Conservation (phyloP, 2,888 invertebrate genomes). For the Leptogaster cylindrica region DNA sequence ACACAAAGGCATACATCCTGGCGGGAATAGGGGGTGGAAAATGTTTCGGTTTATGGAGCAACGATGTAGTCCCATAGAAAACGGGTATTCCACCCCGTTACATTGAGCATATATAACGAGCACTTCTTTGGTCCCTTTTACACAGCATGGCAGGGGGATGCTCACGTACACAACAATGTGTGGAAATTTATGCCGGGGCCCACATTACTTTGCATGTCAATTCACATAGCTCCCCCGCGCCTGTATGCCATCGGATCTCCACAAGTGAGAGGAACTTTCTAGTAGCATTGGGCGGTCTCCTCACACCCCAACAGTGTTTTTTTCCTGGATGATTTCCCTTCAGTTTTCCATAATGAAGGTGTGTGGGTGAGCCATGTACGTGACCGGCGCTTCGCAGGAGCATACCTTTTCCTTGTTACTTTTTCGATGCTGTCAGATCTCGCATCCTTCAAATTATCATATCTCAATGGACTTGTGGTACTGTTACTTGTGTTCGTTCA, state of each 20-base stretch:
- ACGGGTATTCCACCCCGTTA: constrained; percentile 46
- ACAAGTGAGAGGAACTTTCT: constrained; percentile 11
- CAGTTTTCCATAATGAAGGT: constrained; percentile 43
- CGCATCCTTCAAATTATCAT: constrained; percentile 39
- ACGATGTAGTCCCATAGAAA: constrained; percentile 38
- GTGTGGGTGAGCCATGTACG: constrained; percentile 33
- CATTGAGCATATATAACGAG: constrained; percentile 46
- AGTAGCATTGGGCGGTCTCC: constrained; percentile 18
- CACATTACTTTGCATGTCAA: constrained; percentile 47
- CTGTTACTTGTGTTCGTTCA: constrained; percentile 7
- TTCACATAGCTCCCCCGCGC: constrained; percentile 6
- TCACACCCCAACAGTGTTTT: constrained; percentile 9
- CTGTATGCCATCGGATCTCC: constrained; percentile 10
- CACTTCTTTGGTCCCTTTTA: neutral
- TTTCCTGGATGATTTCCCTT: constrained; percentile 39
- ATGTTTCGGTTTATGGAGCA: constrained; percentile 38
- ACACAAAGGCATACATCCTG: constrained; percentile 32
- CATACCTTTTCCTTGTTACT: constrained; percentile 31
- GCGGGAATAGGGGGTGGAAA: constrained; percentile 28
- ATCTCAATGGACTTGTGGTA: constrained; percentile 11
- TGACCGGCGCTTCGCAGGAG: constrained; percentile 16
- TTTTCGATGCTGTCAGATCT: constrained; percentile 27
- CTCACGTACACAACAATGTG: constrained; percentile 32
- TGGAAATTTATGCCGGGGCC: constrained; percentile 27
- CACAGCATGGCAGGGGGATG: constrained; percentile 8